Evolutionary conservation across 2,888 invertebrate species (phyloP), one percentile per base, ranked within the genome.

Genomic region (Drosophila hawaiiensis): DNA sequence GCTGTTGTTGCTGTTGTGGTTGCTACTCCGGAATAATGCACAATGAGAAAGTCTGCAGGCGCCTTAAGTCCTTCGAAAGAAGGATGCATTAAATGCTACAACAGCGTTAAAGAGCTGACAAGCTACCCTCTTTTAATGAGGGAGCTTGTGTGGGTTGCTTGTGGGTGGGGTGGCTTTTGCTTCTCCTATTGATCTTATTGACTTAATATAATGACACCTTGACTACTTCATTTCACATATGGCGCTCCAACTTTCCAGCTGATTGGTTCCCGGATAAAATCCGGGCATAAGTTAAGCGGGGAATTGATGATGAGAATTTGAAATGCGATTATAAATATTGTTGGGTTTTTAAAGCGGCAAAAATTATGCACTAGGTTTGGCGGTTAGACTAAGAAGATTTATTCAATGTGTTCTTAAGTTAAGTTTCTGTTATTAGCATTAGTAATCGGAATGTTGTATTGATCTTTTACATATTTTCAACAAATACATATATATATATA

Each of bases 31-130:
- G 29, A 31, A 61, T 67, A 58, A 56, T 70, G 35, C 68, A 59
- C 43, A 68, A 64, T 65, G 35, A 16, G 14, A 37, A 39, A 63
- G 66, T 68, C 68, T 22, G 50, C 56, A 56, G 68, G 50, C 68
- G 12, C 39, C 39, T 14, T 37, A 71, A 62, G 55, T 49, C 29
- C 43, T 31, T 16, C n/a, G 58, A 31, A 22, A 31, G 22, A 22
- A 25, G 22, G 16, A 43, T 31, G 43, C 31, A 54, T 62, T 62
- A 41, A 53, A 41, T 33, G 5, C 19, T 5, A 31, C 35, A 63
- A 2, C 33, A 22, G 41, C 55, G 6, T 63, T 73, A 49, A 72
- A 65, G 73, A 43, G 62, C 39, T 50, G 33, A 6, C 31, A 33
- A 12, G 4, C n/a, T 39, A 22, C 41, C 29, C 22, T 16, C 31